Conservation (phyloP, 2,113 vertebrate species). For the Eudyptes chrysolophus region DNA sequence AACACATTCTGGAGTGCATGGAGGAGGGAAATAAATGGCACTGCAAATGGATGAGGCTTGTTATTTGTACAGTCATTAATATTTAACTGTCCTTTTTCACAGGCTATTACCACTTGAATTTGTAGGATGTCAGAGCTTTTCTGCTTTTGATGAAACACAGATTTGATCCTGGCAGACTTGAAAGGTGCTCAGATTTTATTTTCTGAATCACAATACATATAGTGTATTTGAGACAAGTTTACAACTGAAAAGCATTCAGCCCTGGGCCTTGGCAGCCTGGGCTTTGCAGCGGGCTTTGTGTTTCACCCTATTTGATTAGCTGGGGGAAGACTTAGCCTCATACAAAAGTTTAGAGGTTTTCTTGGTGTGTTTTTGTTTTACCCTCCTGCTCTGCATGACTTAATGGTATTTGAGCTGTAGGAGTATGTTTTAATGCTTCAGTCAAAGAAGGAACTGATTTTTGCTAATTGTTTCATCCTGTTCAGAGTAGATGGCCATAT, state of each 20-base stretch:
- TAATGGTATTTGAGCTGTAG: background rate
- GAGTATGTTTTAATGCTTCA: background rate
- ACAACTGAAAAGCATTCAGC: background rate
- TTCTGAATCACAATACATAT: background rate
- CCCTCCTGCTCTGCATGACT: background rate
- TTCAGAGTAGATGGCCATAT: background rate
- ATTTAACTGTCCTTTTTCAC: slow-evolving; percentile 61
- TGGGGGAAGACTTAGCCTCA: background rate
- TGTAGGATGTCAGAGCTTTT: slow-evolving; percentile 10
- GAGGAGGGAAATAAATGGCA: background rate
- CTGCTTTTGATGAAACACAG: background rate
- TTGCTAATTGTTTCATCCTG: background rate
- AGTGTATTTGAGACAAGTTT: background rate
- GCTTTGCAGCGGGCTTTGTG: background rate
- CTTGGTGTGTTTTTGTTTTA: background rate
- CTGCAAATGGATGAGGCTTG: slow-evolving; percentile 2
- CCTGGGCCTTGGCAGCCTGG: background rate
- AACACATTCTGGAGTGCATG: background rate
- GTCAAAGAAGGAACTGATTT: background rate
- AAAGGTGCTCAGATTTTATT: background rate
- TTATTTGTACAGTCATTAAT: slow-evolving; percentile 62
- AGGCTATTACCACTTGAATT: slow-evolving; percentile 50
- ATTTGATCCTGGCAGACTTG: background rate
- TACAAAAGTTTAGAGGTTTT: background rate
- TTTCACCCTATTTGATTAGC: background rate